Conservation (phyloP, 35 echinoderm and acorn worm genomes). For the Lytechinus pictus region DNA sequence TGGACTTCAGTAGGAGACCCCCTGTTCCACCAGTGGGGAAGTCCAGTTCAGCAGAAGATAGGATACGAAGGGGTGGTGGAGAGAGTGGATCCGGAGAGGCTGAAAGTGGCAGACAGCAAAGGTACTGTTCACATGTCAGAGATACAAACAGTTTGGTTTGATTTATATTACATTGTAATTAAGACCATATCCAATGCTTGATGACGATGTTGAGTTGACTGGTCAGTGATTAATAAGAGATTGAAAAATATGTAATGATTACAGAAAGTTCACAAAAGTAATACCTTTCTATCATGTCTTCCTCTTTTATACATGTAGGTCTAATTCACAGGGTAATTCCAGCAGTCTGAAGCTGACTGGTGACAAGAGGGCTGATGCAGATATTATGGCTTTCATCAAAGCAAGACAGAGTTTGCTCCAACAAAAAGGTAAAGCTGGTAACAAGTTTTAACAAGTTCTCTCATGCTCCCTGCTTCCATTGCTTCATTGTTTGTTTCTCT, state of each 20-base stretch:
- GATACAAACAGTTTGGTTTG: not conserved
- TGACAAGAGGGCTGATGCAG: slow-evolving; percentile 93
- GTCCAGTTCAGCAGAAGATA: slow-evolving; percentile 49
- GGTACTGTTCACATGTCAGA: not conserved
- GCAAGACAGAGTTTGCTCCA: slow-evolving; percentile 96
- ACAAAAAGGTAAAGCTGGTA: slow-evolving; percentile 66
- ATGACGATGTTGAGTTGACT: no score
- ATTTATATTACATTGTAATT: no score
- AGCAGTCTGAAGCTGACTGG: slow-evolving; percentile 86
- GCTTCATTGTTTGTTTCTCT: no score
- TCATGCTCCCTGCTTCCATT: no score
- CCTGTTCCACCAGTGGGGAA: slow-evolving; percentile 72
- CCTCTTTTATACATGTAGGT: slow-evolving; percentile 27
- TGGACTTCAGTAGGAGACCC: slow-evolving; percentile 22
- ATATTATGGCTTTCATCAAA: slow-evolving; percentile 99
- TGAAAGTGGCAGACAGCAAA: not conserved
- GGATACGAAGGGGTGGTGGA: slow-evolving; percentile 2
- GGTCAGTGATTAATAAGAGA: no score
- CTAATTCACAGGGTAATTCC: slow-evolving; percentile 8
- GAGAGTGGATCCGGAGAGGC: not conserved
- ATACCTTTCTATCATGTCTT: not conserved
- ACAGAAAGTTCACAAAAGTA: no score
- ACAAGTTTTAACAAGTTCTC: not conserved
- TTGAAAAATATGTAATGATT: no score
- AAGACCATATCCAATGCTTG: no score